phyloP scores from a whole-genome alignment of 2,888 invertebrate species.

The Hydriomena furcata region DNA sequence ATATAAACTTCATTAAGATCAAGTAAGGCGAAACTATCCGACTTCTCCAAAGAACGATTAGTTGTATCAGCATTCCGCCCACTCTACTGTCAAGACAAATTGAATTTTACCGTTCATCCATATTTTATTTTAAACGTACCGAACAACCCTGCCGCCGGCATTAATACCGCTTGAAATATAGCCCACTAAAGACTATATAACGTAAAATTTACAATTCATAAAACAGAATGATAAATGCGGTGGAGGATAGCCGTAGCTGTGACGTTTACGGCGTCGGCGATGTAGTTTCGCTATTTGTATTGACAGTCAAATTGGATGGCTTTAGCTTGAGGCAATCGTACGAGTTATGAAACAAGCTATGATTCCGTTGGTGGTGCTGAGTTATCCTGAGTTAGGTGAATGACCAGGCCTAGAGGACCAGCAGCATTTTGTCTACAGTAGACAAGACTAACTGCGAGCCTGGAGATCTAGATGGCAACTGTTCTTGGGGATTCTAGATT shows the following conservation, averaged over 20 bases:
- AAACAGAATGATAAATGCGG: constrained; percentile 75
- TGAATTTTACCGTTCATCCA: constrained; percentile 26
- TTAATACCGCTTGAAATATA: constrained; percentile 76
- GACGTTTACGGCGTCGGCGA: constrained; percentile 30
- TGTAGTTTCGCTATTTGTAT: constrained; percentile 31
- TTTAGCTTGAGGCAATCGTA: constrained; percentile 12
- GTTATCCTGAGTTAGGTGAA: too few relatives aligned
- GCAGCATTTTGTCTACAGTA: too few relatives aligned
- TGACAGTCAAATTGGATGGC: constrained; percentile 33
- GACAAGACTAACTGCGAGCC: too few relatives aligned
- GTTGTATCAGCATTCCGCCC: constrained; percentile 17
- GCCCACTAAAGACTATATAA: constrained; percentile 80
- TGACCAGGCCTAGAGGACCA: too few relatives aligned
- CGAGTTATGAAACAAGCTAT: not conserved
- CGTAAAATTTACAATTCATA: constrained; percentile 82
- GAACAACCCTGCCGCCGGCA: constrained; percentile 61
- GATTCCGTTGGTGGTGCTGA: too few relatives aligned
- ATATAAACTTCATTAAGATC: too few relatives aligned
- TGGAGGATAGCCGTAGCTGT: constrained; percentile 48
- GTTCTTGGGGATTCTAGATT: too few relatives aligned
- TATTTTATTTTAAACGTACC: constrained; percentile 24
- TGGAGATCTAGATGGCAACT: too few relatives aligned
- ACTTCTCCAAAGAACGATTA: not conserved
- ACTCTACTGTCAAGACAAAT: constrained; percentile 19
- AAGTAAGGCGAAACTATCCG: too few relatives aligned